Evolutionary conservation across 1,140 invertebrate genomes (phyloP), one percentile per base, ranked within the genome.

Genomic region (Camponotus floridanus): DNA sequence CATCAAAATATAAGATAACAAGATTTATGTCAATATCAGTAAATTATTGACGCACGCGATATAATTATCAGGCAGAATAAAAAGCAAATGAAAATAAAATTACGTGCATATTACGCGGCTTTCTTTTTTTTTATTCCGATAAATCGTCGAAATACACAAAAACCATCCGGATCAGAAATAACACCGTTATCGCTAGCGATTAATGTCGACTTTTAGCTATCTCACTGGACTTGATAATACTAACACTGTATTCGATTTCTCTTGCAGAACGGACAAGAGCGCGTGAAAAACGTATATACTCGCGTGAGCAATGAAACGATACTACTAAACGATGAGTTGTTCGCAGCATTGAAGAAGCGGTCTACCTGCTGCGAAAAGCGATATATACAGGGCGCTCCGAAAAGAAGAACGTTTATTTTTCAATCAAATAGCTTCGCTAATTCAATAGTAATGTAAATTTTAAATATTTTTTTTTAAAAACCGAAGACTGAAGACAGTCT

Each of bases 171-270:
- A 33, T 61, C 13, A 83, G 61, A 83, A 73, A 62, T 83, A 73
- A 26, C 79, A 83, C 68, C 62, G 39, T 81, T 73, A 83, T 83
- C 68, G n/a, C 13, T 61, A 31, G 42, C 31, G 68, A 83, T 61
- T 71, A 36, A 33, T 18, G 13, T 36, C 18, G 1, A 48, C 42
- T 74, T 61, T 26, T n/a, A 21, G 55, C 18, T 74, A 83, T 83
- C 79, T 55, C 48, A 26, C 39, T 83, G 18, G 9, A 61, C 39
- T 74, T 21, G 79, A 83, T 83, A 83, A 83, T 57, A 21, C 65
- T 15, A 15, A 18, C n/a, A 62, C 55, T 48, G 18, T 26, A 8
- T 13, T 11, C 48, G 33, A 13, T 8, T 31, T 81, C 42, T 21
- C 39, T 26, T 26, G 15, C n/a, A 39, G 4, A 6, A 59, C 15